phyloP scores from a whole-genome alignment of 2,113 vertebrate species.

The Macaca mulatta region DNA sequence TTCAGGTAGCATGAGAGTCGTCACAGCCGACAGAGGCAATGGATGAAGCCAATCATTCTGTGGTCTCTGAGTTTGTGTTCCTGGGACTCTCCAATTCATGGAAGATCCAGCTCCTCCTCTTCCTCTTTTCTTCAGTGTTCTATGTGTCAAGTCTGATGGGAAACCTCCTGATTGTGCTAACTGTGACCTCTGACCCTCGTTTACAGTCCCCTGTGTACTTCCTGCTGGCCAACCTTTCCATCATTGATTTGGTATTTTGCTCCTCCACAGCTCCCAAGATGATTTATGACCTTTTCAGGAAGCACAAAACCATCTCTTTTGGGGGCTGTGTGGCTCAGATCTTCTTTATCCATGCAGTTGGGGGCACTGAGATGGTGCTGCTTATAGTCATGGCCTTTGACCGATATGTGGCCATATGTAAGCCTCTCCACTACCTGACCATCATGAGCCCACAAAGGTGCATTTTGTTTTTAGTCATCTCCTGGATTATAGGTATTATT shows the following conservation, averaged over 20 bases:
- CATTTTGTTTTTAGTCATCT: constrained; percentile 31
- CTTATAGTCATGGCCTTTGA: constrained; percentile 63
- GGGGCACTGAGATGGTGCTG: constrained; percentile 53
- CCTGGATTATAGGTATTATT: constrained; percentile 59
- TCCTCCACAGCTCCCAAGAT: constrained; percentile 53
- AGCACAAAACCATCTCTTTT: constrained; percentile 55
- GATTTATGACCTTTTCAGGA: constrained; percentile 60
- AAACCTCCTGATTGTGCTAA: constrained; percentile 51
- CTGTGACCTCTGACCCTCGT: not conserved
- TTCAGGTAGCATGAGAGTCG: not conserved
- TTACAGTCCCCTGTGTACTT: constrained; percentile 57
- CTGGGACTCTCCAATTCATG: constrained; percentile 38
- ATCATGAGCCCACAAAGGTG: constrained; percentile 40
- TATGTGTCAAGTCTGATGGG: constrained; percentile 37
- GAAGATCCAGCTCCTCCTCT: constrained; percentile 26
- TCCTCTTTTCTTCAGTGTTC: constrained; percentile 40
- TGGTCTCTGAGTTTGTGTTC: constrained; percentile 56
- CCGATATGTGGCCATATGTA: constrained; percentile 50
- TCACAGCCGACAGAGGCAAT: not conserved
- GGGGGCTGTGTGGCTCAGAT: constrained; percentile 45
- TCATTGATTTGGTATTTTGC: constrained; percentile 48
- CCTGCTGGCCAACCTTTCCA: constrained; percentile 58
- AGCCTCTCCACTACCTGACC: constrained; percentile 46
- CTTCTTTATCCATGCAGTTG: constrained; percentile 49
- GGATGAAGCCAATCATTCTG: constrained; percentile 14